Evolutionary conservation across 2,797 vertebrate genomes (phyloP).

Genomic region (Malacoctenus gilli): DNA sequence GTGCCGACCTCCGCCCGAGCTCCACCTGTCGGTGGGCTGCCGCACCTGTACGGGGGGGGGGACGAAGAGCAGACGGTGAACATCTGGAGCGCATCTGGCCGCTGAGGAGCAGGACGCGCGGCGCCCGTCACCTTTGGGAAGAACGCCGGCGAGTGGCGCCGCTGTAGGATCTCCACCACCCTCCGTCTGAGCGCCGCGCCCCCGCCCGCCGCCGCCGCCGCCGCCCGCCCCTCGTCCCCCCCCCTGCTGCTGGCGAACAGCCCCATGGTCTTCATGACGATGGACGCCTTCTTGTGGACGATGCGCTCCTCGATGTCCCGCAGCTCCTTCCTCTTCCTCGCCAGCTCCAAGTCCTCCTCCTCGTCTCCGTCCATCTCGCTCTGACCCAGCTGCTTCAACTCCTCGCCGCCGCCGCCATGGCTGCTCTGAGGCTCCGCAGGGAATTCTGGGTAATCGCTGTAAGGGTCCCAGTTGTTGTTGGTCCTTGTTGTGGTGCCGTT

Average conservation of each 20-base stretch:
- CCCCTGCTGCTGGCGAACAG: not conserved
- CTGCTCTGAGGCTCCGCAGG: too few relatives aligned
- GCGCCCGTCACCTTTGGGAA: slow-evolving; percentile 44
- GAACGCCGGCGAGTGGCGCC: slow-evolving; percentile 11
- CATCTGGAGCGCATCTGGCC: too few relatives aligned
- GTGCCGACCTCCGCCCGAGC: slow-evolving; percentile 37
- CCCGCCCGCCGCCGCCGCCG: not conserved
- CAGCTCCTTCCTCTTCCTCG: slow-evolving; percentile 50
- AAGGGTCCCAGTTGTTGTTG: too few relatives aligned
- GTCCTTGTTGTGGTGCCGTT: too few relatives aligned
- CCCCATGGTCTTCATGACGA: slow-evolving; percentile 40
- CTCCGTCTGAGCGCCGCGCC: slow-evolving; percentile 50
- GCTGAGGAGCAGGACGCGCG: too few relatives aligned
- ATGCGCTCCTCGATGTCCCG: slow-evolving; percentile 58
- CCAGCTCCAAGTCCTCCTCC: slow-evolving; percentile 56
- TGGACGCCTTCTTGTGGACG: slow-evolving; percentile 41
- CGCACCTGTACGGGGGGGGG: too few relatives aligned
- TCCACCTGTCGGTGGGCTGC: not conserved
- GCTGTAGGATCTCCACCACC: slow-evolving; percentile 60
- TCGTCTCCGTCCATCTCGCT: not conserved
- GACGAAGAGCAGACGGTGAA: too few relatives aligned
- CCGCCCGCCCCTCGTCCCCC: rapidly evolving
- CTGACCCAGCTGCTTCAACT: not conserved
- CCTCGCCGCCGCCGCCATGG: too few relatives aligned
- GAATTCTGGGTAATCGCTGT: too few relatives aligned